A percentile compares a stretch with the other conserved stretches of the same genome.
Conservation (phyloP, 2,113 vertebrate species). For the Nannobrachium achirus region DNA sequence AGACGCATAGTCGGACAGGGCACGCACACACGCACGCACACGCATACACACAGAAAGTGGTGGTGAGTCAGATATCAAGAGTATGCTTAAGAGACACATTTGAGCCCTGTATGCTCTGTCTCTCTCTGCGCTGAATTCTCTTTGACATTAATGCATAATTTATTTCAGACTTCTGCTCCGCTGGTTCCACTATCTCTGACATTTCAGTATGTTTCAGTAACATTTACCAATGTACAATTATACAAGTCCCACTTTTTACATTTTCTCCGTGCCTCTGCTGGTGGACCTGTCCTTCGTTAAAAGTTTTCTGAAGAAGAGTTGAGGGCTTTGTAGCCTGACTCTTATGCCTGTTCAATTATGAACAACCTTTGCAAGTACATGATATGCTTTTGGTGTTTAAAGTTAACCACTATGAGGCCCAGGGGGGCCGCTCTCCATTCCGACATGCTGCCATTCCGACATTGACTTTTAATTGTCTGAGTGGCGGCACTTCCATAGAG, state of each 20-base stretch:
- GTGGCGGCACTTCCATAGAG: too few relatives aligned
- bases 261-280: not conserved
- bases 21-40: conserved; percentile 14
- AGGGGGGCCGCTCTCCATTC: too few relatives aligned
- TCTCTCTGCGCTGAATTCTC: not conserved
- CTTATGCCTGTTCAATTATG: too few relatives aligned
- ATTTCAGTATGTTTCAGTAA: not conserved
- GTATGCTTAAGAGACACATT: conserved; percentile 8
- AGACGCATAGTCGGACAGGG: not conserved
- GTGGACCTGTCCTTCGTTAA: too few relatives aligned
- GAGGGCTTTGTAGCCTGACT: too few relatives aligned
- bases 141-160: conserved; percentile 26
- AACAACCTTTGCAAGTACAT: too few relatives aligned
- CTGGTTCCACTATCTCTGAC: not conserved
- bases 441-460: too few relatives aligned
- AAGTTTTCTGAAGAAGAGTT: too few relatives aligned
- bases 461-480: too few relatives aligned
- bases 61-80: conserved; percentile 15
- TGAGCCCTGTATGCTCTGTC: conserved; percentile 11
- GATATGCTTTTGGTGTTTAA: too few relatives aligned
- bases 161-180: not conserved
- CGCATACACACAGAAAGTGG: not conserved
- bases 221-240: not conserved
- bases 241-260: not conserved
- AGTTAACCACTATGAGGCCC: too few relatives aligned